Evolutionary conservation across 2,797 vertebrate genomes (phyloP), one percentile per base, ranked within the genome.

Genomic region (Arctocebus calabarensis): DNA sequence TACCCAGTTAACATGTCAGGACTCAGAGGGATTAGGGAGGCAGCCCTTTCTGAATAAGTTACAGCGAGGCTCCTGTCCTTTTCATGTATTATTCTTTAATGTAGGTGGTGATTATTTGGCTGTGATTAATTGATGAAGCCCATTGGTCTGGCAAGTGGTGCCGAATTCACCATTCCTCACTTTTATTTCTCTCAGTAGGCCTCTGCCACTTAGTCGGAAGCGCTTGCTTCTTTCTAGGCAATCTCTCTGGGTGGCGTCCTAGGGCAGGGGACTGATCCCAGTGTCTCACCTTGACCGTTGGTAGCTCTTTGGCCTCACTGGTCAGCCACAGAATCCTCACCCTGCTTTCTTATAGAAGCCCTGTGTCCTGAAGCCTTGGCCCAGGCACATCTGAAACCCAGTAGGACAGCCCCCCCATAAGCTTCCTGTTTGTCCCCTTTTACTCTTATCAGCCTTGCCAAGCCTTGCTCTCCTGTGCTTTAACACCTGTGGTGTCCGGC

Each of bases 41-140:
- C 98, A 98, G 98, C 98, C 98, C 99, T 99, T 99, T 99, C 99
- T 99, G 99, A 99, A 99, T 99, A 99, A 98, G 99, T 98, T 99
- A 98, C 98, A 98, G 98, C 98, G 98, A 98, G 99, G 98, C 98
- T 90, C 97, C 98, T 98, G 99, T 99, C 99, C 99, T 99, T 99
- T 98, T 99, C 99, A 99, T 99, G 99, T 99, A 99, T 99, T 99
- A 98, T 98, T 98, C 98, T 99, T 99, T 99, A 99, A 99, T 99
- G 99, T 99, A 99, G 99, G 99, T 99, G 99, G 99, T 99, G 99
- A 99, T 99, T 99, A 99, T 99, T 99, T 99, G 98, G 98, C 99
- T 99, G 99, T 99, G 99, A 99, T 99, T 99, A 99, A 99, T 99
- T 99, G 99, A 99, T 99, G 99, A 98, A 98, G 98, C 97, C 98